These are phyloP conservation scores for Picus viridis DNA, from an alignment of 2,797 vertebrate genomes.

Conservation along the genomic window DNA sequence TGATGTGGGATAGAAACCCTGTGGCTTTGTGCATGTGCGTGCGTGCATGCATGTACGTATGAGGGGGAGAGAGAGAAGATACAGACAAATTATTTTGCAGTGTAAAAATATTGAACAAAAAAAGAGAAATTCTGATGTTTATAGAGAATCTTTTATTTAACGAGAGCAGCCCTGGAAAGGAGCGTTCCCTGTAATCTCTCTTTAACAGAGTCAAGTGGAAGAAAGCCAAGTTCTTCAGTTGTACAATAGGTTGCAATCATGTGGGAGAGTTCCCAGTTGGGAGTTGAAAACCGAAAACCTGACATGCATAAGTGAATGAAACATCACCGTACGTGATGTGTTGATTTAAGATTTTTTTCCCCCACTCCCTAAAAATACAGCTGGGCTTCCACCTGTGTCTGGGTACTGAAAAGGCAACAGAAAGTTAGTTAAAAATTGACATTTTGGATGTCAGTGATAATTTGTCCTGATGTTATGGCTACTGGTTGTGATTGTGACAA, in stretches of 20 bases:
- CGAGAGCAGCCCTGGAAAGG: background rate
- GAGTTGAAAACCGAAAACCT: slow-evolving; percentile 57
- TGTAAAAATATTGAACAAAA: slow-evolving; percentile 12
- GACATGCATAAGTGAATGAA: slow-evolving; percentile 51
- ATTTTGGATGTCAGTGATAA: slow-evolving; percentile 57
- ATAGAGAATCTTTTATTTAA: slow-evolving; percentile 12
- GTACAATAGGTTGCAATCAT: slow-evolving; percentile 53
- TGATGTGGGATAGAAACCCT: background rate
- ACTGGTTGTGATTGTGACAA: slow-evolving; percentile 62
- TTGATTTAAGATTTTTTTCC: slow-evolving; percentile 11
- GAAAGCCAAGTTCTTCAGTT: slow-evolving; percentile 47
- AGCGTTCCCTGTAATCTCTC: slow-evolving; percentile 28
- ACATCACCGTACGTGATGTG: background rate
- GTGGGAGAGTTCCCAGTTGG: slow-evolving; percentile 46
- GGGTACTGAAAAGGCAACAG: slow-evolving; percentile 3
- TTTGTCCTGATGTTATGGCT: slow-evolving; percentile 63
- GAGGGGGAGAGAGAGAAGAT: background rate
- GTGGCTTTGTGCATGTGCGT: background rate
- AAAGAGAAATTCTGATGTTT: background rate
- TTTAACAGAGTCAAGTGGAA: slow-evolving; percentile 52
- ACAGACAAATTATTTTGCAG: background rate
- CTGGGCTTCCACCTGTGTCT: slow-evolving; percentile 25
- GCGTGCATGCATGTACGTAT: background rate
- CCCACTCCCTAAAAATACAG: slow-evolving; percentile 36
- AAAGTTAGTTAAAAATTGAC: slow-evolving; percentile 69